Conservation (phyloP, 2,113 vertebrate species). For the pig (Sus scrofa) region DNA sequence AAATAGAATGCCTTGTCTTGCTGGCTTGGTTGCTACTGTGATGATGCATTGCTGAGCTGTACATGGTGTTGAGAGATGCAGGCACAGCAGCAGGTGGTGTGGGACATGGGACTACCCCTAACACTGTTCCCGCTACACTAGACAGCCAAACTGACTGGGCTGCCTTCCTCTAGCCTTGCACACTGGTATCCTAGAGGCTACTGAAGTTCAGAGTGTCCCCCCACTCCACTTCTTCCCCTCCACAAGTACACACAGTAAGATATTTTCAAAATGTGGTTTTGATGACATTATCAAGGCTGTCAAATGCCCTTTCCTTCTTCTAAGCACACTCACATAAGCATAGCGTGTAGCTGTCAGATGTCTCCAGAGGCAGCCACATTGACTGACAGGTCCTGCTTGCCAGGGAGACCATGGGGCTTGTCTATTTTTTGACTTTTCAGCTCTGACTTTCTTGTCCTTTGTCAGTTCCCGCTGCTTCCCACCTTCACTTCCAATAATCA, state of each 20-base stretch:
- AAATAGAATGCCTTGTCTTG: neutral
- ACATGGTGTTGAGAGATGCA: fast-evolving
- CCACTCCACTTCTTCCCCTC: neutral
- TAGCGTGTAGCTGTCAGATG: fast-evolving
- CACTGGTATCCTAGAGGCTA: too few species aligned
- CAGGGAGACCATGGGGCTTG: neutral
- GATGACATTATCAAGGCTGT: neutral
- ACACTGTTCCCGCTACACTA: too few species aligned
- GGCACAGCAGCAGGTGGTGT: neutral
- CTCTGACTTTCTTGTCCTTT: neutral
- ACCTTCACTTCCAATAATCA: neutral
- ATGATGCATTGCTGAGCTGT: neutral
- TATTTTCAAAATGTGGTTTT: neutral
- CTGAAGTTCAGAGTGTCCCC: neutral
- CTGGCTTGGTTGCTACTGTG: neutral
- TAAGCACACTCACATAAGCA: too few species aligned
- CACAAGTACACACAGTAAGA: neutral
- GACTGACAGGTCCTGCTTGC: slow-evolving; percentile 11
- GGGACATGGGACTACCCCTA: fast-evolving
- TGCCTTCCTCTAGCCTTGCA: neutral
- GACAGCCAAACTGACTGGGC: neutral
- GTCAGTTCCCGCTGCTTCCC: neutral
- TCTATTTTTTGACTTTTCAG: slow-evolving; percentile 8
- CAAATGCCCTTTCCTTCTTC: neutral
- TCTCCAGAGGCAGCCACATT: neutral